A percentile compares a stretch with the other conserved stretches of the same genome.
Evolutionary conservation across 2,888 invertebrate species (phyloP).

Genomic region (Phragmatobia fuliginosa): DNA sequence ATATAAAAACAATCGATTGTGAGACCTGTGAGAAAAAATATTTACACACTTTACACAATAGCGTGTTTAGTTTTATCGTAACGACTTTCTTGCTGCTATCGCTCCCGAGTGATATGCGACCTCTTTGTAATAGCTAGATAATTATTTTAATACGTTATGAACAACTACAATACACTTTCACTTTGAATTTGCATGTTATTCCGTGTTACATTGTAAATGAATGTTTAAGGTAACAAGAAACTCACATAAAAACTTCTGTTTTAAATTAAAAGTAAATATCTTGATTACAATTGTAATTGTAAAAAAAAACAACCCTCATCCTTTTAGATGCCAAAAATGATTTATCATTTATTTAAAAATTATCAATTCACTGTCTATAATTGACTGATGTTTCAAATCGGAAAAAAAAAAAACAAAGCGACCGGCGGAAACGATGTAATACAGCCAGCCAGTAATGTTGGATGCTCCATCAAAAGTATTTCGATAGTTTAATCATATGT

Average conservation of each 20-base stretch:
- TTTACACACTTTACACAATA: constrained; percentile 39
- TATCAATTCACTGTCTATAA: constrained; percentile 75
- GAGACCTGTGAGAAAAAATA: constrained; percentile 49
- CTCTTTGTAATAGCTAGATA: constrained; percentile 61
- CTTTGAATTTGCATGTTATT: constrained; percentile 72
- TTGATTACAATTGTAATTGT: constrained; percentile 16
- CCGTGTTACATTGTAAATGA: constrained; percentile 20
- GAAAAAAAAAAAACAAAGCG: constrained; percentile 61
- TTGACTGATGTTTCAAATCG: constrained; percentile 62
- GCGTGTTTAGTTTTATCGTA: constrained; percentile 39
- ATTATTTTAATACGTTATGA: constrained; percentile 70
- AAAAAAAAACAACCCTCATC: constrained; percentile 47
- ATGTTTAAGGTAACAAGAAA: constrained; percentile 30
- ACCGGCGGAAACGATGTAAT: constrained; percentile 73
- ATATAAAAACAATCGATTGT: constrained; percentile 51
- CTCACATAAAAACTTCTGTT: not conserved
- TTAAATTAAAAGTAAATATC: not conserved
- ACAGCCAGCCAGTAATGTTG: constrained; percentile 57
- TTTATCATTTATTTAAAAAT: constrained; percentile 61
- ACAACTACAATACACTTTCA: constrained; percentile 70
- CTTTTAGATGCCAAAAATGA: constrained; percentile 57
- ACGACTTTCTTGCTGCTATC: constrained; percentile 58
- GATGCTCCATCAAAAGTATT: constrained; percentile 67
- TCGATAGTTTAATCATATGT: constrained; percentile 63
- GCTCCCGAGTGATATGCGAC: constrained; percentile 56